A percentile compares a stretch with the other conserved stretches of the same genome.
These are phyloP conservation scores for Pomacea maculata DNA, from an alignment of 1,140 invertebrate genomes.

Conservation along the genomic window DNA sequence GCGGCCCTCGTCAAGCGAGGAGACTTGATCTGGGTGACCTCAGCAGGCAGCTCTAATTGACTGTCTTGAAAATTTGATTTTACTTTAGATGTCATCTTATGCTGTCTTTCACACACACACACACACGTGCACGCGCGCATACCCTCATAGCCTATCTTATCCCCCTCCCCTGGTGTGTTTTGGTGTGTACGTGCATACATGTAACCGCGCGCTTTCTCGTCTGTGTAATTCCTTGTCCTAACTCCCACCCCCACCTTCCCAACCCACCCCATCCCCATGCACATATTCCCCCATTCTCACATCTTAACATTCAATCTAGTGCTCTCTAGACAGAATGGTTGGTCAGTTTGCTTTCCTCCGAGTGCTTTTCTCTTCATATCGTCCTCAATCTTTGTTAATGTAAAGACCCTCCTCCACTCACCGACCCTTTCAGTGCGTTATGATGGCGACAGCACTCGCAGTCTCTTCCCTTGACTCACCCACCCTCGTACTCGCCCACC, in stretches of 20 bases:
- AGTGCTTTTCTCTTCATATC: not conserved
- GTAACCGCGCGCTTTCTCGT: not conserved
- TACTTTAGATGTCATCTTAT: no score
- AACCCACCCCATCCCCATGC: not conserved
- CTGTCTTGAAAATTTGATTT: no score
- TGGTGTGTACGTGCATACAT: not conserved
- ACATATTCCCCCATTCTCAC: not conserved
- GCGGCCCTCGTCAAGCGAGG: no score
- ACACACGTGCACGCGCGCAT: not conserved
- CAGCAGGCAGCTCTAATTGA: no score
- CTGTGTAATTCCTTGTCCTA: not conserved
- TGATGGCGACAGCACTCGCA: not conserved
- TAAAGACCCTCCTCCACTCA: not conserved
- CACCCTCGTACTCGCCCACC: not conserved
- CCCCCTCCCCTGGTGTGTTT: not conserved
- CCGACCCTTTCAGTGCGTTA: not conserved
- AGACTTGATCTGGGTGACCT: no score
- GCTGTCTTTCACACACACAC: no score
- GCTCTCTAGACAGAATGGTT: not conserved
- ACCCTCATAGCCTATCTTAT: no score
- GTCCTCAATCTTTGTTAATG: no score
- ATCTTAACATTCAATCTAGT: no score
- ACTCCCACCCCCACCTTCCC: not conserved
- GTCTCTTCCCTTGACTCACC: constrained; percentile 1
- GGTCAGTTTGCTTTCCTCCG: not conserved